These are phyloP conservation scores for Rhinolophus ferrumequinum DNA, from an alignment of 2,113 vertebrate species.

Conservation along the genomic window DNA sequence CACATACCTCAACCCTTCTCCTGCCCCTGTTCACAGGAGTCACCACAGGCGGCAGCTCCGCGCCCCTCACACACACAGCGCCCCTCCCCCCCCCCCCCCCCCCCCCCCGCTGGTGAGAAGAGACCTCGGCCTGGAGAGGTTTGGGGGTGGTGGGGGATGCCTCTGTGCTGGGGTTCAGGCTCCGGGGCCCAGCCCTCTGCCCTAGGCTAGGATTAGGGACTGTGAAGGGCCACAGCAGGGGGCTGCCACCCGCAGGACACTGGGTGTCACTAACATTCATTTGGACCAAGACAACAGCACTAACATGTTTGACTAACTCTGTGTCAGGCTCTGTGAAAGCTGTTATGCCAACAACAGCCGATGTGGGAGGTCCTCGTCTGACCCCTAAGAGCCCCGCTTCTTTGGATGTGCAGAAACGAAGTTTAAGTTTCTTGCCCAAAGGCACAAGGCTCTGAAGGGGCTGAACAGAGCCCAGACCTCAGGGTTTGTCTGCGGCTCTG, in stretches of 20 bases:
- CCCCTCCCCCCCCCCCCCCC: too few species aligned
- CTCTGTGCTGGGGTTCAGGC: background rate
- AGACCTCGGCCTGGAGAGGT: too few species aligned
- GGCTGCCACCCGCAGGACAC: rapidly evolving
- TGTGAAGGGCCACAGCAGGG: background rate
- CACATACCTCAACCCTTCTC: background rate
- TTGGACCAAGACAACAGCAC: background rate
- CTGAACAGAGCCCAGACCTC: background rate
- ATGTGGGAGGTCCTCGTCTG: rapidly evolving
- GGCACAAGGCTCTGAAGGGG: background rate
- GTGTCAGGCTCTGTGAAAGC: rapidly evolving
- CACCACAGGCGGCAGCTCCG: rapidly evolving
- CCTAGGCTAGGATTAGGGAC: background rate
- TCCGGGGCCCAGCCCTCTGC: rapidly evolving
- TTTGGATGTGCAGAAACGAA: background rate
- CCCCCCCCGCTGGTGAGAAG: background rate
- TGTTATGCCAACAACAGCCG: too few species aligned
- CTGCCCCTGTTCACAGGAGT: background rate
- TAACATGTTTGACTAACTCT: too few species aligned
- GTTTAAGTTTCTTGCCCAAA: background rate
- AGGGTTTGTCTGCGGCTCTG: background rate
- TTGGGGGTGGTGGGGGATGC: rapidly evolving
- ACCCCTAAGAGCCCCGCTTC: too few species aligned
- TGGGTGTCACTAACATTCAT: background rate
- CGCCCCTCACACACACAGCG: rapidly evolving